Percentiles rank a stretch among this genome's conserved stretches.
Conservation (phyloP, 53 echinoderm and acorn worm genomes). For the Luidia sarsii region DNA sequence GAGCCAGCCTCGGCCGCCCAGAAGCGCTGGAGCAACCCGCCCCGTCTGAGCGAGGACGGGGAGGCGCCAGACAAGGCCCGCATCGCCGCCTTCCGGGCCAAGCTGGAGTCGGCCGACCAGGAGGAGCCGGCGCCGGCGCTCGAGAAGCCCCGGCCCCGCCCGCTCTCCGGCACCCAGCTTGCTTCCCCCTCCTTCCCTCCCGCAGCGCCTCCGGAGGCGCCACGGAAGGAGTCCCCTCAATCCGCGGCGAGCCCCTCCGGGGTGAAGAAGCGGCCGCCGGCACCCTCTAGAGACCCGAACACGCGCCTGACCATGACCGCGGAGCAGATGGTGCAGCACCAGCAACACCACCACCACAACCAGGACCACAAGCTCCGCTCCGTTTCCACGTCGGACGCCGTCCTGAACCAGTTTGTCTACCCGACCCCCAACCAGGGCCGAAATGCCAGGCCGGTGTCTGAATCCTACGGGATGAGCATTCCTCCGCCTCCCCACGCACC, state of each 20-base stretch:
- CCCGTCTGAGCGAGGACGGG: constrained; percentile 1
- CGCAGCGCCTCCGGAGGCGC: no score
- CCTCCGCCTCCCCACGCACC: not conserved
- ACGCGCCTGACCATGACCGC: constrained; percentile 69
- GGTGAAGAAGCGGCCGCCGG: constrained; percentile 72
- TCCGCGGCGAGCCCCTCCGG: not conserved
- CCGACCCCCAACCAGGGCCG: not conserved
- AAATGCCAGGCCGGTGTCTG: not conserved
- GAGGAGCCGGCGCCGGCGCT: constrained; percentile 1
- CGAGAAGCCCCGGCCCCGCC: constrained; percentile 1
- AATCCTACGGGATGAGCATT: not conserved
- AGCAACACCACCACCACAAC: constrained; percentile 17
- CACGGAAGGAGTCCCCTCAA: constrained; percentile 10
- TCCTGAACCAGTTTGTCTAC: constrained; percentile 1
- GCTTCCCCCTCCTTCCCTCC: constrained; percentile 7
- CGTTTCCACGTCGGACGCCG: constrained; percentile 1
- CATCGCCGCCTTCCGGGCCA: constrained; percentile 52
- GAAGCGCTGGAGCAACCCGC: constrained; percentile 42
- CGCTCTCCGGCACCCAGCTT: constrained; percentile 21
- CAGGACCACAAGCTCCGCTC: constrained; percentile 29
- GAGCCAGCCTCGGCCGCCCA: constrained; percentile 24
- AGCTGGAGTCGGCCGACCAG: constrained; percentile 46
- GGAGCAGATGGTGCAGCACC: constrained; percentile 6
- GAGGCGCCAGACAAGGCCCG: constrained; percentile 3
- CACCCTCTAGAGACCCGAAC: constrained; percentile 75